Percentiles rank a stretch among this genome's conserved stretches.
phyloP scores from a whole-genome alignment of 2,888 invertebrate genomes.

The Torymus texanus region DNA sequence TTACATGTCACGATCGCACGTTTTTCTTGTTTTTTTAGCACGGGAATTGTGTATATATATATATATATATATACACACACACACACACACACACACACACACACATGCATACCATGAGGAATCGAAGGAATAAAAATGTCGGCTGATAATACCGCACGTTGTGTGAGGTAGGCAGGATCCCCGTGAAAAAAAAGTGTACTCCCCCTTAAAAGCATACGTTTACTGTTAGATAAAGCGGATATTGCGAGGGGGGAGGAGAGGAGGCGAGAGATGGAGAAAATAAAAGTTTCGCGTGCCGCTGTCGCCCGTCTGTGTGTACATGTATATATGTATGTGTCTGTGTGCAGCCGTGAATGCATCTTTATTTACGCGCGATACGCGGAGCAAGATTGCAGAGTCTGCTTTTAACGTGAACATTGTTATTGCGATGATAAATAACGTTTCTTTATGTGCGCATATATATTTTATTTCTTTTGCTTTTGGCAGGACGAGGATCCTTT shows the following conservation, averaged over 20 bases:
- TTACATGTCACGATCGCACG: background rate
- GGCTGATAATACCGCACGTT: conserved; percentile 5
- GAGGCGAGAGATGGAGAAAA: background rate
- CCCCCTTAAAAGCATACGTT: conserved; percentile 49
- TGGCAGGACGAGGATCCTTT: no score
- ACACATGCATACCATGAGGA: conserved; percentile 34
- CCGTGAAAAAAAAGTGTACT: conserved; percentile 16
- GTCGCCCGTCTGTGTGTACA: background rate
- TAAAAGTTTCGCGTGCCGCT: conserved; percentile 27
- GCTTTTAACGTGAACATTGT: no score
- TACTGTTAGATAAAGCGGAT: conserved; percentile 51
- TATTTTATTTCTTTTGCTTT: no score
- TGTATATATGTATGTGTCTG: no score
- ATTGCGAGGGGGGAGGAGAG: background rate
- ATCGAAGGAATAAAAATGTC: conserved; percentile 51
- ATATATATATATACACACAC: no score
- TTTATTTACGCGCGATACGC: conserved; percentile 9
- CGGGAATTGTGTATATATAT: background rate
- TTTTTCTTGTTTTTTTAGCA: background rate
- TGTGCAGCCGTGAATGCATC: background rate
- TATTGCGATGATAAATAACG: no score
- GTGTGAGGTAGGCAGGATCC: background rate
- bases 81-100: no score
- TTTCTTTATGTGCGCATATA: no score
- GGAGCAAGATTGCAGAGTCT: background rate